A percentile compares a stretch with the other conserved stretches of the same genome.
phyloP scores from a whole-genome alignment of 2,888 invertebrate genomes.

The Hesperia comma region DNA sequence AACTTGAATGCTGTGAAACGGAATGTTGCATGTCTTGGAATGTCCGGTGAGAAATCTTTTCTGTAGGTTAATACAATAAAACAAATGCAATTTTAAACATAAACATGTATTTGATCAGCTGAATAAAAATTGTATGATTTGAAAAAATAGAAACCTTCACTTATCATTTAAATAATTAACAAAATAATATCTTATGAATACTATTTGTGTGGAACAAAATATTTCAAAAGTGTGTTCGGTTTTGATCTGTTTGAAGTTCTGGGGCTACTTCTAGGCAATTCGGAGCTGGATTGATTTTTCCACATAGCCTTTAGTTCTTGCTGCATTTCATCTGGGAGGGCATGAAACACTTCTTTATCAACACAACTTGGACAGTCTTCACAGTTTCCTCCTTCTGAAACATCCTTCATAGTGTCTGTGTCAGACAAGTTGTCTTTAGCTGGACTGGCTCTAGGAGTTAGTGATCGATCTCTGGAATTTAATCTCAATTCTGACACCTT shows the following conservation, averaged over 20 bases:
- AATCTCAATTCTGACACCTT: constrained; percentile 78
- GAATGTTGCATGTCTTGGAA: background rate
- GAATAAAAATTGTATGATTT: constrained; percentile 83
- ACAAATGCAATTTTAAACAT: constrained; percentile 68
- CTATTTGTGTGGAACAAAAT: constrained; percentile 88
- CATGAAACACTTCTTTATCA: constrained; percentile 87
- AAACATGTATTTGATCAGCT: constrained; percentile 83
- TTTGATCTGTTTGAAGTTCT: constrained; percentile 82
- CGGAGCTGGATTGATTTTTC: constrained; percentile 79
- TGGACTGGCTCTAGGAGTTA: constrained; percentile 76
- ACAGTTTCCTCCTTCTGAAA: constrained; percentile 66
- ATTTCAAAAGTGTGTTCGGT: constrained; percentile 86
- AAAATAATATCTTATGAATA: constrained; percentile 80
- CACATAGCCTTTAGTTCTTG: constrained; percentile 89
- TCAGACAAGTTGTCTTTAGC: constrained; percentile 74
- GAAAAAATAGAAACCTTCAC: constrained; percentile 84
- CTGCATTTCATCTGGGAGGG: constrained; percentile 88
- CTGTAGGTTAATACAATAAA: constrained; percentile 17
- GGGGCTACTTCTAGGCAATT: constrained; percentile 70
- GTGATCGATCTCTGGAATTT: constrained; percentile 73
- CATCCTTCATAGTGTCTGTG: constrained; percentile 70
- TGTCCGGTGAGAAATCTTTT: background rate
- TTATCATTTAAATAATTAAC: constrained; percentile 81
- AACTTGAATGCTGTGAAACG: too few species aligned
- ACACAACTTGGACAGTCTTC: constrained; percentile 86